Conservation (phyloP, 2,888 invertebrate species). For the Papilio elwesi region DNA sequence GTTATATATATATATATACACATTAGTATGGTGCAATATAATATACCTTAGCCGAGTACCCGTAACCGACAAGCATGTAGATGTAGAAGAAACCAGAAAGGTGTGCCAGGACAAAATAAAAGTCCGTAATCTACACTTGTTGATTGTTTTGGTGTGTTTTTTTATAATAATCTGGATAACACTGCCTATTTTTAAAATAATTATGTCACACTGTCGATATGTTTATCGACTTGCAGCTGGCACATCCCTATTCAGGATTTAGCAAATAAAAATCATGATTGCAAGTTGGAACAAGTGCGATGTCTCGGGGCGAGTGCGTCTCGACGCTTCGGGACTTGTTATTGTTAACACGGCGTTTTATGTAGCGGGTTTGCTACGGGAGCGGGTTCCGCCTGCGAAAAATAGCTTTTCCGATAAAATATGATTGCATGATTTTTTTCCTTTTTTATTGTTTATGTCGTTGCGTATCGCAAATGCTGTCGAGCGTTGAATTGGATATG, state of each 20-base stretch:
- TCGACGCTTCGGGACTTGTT: slow-evolving; percentile 49
- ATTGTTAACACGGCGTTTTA: slow-evolving; percentile 70
- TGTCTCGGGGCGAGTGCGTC: slow-evolving; percentile 31
- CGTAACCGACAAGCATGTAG: no score
- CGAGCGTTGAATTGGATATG: slow-evolving; percentile 14
- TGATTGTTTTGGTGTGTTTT: not conserved
- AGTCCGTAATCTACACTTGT: no score
- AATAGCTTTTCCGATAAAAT: slow-evolving; percentile 76
- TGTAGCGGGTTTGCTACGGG: slow-evolving; percentile 54
- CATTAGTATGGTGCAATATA: no score
- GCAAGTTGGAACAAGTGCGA: slow-evolving; percentile 37
- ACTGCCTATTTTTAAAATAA: no score
- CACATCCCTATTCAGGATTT: slow-evolving; percentile 29
- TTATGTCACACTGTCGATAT: not conserved
- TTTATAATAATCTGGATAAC: not conserved
- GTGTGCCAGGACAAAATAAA: no score
- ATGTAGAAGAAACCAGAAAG: no score
- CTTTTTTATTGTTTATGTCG: slow-evolving; percentile 66
- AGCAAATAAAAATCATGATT: slow-evolving; percentile 40
- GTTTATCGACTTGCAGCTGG: not conserved
- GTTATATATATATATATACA: no score
- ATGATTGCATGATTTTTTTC: slow-evolving; percentile 69
- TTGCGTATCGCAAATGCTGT: slow-evolving; percentile 33
- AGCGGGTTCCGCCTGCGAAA: slow-evolving; percentile 58
- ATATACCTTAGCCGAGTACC: no score